These are phyloP conservation scores for Enoplosus armatus DNA, from an alignment of 2,797 vertebrate genomes.

Conservation along the genomic window DNA sequence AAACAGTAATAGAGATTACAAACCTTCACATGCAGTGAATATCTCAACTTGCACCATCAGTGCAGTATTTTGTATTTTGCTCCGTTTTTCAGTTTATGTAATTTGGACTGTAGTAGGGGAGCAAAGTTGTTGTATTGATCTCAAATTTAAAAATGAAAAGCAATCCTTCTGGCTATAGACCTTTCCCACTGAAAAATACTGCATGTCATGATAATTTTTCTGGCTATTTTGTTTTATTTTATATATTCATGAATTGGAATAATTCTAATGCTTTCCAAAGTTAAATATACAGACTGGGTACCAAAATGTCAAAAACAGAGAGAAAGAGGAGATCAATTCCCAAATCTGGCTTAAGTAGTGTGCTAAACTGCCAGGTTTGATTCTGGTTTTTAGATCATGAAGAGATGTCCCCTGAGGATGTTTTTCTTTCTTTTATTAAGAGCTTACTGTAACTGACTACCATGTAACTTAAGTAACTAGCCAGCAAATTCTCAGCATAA, in stretches of 20 bases:
- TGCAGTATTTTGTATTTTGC: slow-evolving; percentile 1
- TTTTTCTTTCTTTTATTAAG: neutral
- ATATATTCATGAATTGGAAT: slow-evolving; percentile 30
- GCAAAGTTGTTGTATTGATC: slow-evolving; percentile 15
- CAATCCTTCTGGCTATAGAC: slow-evolving; percentile 13
- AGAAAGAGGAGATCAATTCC: neutral
- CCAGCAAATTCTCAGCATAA: neutral
- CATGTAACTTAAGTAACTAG: neutral
- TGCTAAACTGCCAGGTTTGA: neutral
- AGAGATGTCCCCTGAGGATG: neutral
- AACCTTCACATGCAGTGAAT: slow-evolving; percentile 1
- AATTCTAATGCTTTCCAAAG: slow-evolving; percentile 29
- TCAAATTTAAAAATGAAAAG: slow-evolving; percentile 42
- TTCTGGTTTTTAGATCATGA: slow-evolving; percentile 11
- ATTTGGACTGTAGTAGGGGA: slow-evolving; percentile 16
- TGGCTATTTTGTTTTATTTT: slow-evolving; percentile 11
- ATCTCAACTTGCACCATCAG: neutral
- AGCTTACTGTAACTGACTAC: neutral
- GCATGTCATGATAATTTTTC: slow-evolving; percentile 20
- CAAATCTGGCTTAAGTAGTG: neutral
- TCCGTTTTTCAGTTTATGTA: too few species aligned
- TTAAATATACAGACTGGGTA: neutral
- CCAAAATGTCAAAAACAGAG: slow-evolving; percentile 14
- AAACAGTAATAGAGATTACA: neutral
- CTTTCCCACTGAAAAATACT: slow-evolving; percentile 34